phyloP scores from a whole-genome alignment of 2,797 vertebrate species.

The Rhadinocentrus ornatus region DNA sequence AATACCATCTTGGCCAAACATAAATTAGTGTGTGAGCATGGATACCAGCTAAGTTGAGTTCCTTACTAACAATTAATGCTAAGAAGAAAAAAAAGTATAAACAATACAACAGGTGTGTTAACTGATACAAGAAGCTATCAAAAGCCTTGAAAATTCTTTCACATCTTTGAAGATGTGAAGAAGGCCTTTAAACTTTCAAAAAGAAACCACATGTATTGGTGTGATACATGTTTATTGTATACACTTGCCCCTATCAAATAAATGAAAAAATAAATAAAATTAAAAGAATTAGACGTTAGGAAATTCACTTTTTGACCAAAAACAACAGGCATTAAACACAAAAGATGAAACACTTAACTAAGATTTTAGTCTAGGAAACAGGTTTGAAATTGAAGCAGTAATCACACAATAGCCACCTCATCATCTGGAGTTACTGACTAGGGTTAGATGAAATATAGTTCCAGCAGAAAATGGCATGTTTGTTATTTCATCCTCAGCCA shows the following conservation, averaged over 20 bases:
- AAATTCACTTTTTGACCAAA: background rate
- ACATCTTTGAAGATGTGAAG: background rate
- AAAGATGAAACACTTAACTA: slow-evolving; percentile 6
- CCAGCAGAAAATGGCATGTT: slow-evolving; percentile 10
- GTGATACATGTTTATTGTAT: no score
- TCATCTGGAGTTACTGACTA: background rate
- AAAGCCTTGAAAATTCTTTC: background rate
- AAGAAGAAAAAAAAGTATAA: background rate
- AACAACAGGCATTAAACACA: background rate
- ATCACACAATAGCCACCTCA: background rate
- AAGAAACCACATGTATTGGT: no score
- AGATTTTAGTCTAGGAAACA: slow-evolving; percentile 6
- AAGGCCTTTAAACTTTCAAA: background rate
- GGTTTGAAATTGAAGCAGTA: slow-evolving; percentile 6
- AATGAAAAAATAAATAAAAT: no score
- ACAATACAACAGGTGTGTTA: background rate
- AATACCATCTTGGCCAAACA: background rate
- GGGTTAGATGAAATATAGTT: background rate
- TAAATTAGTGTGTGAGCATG: slow-evolving; percentile 7
- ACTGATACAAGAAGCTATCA: background rate
- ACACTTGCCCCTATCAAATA: no score
- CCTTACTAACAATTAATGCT: background rate
- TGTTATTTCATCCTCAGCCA: slow-evolving; percentile 5
- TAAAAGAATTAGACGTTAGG: background rate
- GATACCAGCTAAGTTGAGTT: background rate